Base-by-base conservation (phyloP, 2,113 vertebrate genomes). In the Leptobrachium ailaonicum region DNA sequence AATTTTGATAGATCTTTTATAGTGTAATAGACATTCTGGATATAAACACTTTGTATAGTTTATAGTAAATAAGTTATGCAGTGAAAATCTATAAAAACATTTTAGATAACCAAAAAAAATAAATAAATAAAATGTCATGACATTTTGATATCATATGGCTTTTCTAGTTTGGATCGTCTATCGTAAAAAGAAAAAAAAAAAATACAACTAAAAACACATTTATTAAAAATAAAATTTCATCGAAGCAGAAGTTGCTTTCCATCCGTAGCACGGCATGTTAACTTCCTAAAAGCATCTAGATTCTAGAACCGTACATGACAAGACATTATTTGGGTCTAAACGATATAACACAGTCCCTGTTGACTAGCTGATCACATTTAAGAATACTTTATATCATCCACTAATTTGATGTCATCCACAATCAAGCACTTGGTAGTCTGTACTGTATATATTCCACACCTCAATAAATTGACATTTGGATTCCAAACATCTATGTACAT, bases 141-240 rank as follows among this genome's bases (percentile, higher is more conserved):
- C 87, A 91, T 88, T 83, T 90, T 87, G 83, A 82, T 86, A 84
- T 90, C 90, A 90, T 94, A 92, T 94, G 92, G 92, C 92, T 94
- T 92, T 83, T 92, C 92, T 93, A 91, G 86, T 91, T 89, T 82
- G n/a, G 50, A 73, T 67, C 20, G 58, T 75, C 84, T 88, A 88
- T 87, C 87, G 20, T 32, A 90, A 91, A 89, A 89, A 84, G 87
- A 90, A 90, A 77, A 83, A 77, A 83, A 82, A 88, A 82, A 88
- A 89, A n/a, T n/a, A n/a, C 86, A 83, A 50, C 4, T 8, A 50
- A 50, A 50, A 50, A 50, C 4, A 50, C 4, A 50, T 50, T 4
- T 5, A 50, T 50, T 5, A 50, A 84, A 90, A 91, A 88, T 84
- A 85, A 79, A 82, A 87, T 82, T 32, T 88, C 79, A 85, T 89